Percentiles rank a stretch among this genome's conserved stretches.
Conservation (phyloP, 2,113 vertebrate species). For the Morone saxatilis region DNA sequence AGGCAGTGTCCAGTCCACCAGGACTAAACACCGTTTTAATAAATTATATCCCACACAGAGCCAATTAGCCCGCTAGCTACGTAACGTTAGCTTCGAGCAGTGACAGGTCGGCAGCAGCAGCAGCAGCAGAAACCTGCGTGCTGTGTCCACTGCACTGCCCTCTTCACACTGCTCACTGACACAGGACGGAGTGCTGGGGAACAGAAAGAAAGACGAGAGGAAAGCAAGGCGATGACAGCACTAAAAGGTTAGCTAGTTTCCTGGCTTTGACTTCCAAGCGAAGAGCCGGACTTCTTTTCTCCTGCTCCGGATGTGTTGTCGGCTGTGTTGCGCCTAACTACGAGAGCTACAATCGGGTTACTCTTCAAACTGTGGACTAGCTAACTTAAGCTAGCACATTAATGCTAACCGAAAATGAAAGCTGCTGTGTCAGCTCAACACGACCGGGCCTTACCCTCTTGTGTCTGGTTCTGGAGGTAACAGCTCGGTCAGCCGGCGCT, state of each 20-base stretch:
- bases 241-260: slow-evolving; percentile 64
- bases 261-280: background rate
- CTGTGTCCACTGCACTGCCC: slow-evolving; percentile 74
- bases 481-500: background rate
- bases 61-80: slow-evolving; percentile 51
- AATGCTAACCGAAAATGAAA: slow-evolving; percentile 78
- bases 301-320: background rate
- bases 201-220: slow-evolving; percentile 39
- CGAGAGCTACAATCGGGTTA: slow-evolving; percentile 24
- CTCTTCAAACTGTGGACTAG: slow-evolving; percentile 41
- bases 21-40: background rate
- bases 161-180: slow-evolving; percentile 54
- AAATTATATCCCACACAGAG: background rate
- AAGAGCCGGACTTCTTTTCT: background rate
- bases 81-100: slow-evolving; percentile 54
- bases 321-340: background rate
- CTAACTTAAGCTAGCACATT: slow-evolving; percentile 74
- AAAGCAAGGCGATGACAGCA: slow-evolving; percentile 65
- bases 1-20: too few species aligned
- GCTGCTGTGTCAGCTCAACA: slow-evolving; percentile 72
- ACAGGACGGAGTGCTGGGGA: slow-evolving; percentile 62
- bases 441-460: slow-evolving; percentile 41
- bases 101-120: slow-evolving; percentile 68
- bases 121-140: slow-evolving; percentile 51
- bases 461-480: slow-evolving; percentile 27